Conservation (phyloP, 1,140 invertebrate species). For the Galleria mellonella region DNA sequence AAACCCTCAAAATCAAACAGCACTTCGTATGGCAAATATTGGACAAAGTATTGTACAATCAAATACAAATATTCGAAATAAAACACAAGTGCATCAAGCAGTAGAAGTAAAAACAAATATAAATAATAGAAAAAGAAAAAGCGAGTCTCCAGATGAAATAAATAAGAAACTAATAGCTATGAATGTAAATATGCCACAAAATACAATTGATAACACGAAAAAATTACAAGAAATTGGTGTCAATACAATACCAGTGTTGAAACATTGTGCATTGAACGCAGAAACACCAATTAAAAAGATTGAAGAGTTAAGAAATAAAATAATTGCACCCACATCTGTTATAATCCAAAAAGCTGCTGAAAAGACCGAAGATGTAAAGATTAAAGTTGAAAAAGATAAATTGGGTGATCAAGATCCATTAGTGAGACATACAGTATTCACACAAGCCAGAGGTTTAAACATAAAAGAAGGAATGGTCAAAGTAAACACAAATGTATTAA, state of each 20-base stretch:
- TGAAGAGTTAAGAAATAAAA: background rate
- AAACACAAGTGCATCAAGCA: constrained; percentile 7
- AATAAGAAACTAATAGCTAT: constrained; percentile 34
- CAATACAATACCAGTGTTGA: constrained; percentile 34
- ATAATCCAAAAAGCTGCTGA: background rate
- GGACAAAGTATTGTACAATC: background rate
- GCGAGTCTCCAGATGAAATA: constrained; percentile 54
- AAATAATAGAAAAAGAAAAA: constrained; percentile 53
- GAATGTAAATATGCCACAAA: constrained; percentile 7
- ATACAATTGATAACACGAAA: background rate
- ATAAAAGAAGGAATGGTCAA: constrained; percentile 7
- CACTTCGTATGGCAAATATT: constrained; percentile 1
- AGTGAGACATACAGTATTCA: constrained; percentile 58
- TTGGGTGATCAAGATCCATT: constrained; percentile 44
- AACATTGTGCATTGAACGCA: constrained; percentile 6
- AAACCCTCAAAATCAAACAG: background rate
- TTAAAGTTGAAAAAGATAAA: constrained; percentile 1
- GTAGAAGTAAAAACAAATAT: constrained; percentile 2
- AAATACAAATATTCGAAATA: constrained; percentile 6
- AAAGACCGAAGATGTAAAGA: background rate
- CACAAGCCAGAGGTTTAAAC: constrained; percentile 51
- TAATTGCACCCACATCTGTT: background rate
- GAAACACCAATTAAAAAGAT: background rate
- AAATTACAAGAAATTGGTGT: constrained; percentile 22
- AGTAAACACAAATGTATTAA: background rate